Base-by-base conservation (phyloP, 64 coral and sea anemone genomes). In the Pocillopora verrucosa region DNA sequence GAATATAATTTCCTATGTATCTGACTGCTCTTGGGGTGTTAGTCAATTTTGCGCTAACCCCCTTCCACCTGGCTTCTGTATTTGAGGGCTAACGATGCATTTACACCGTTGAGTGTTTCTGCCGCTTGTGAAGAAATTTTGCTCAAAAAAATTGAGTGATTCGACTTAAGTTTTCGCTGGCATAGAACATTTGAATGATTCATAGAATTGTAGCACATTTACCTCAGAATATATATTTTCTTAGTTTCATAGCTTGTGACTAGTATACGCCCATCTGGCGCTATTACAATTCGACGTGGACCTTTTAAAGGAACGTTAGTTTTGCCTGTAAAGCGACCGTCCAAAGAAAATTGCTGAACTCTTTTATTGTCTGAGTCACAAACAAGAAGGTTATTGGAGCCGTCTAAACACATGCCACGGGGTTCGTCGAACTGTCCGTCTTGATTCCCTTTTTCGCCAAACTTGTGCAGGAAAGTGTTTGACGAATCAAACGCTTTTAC, bases 401-500 rank as follows among this genome's bases (percentile, higher is more conserved):
- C 41, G 41, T 3, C 41, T 51, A 51, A 51, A 51, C 41, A 51
- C 41, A 51, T 51, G 41, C 41, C 41, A 20, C 58, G 68, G 83
- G 36, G 72, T 19, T 16, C 65, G 64, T 22, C 17, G 22, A 86
- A 35, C 36, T 78, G 75, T 72, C 74, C 87, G 11, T 58, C 25
- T 35, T 25, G 63, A 79, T 75, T 79, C 87, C 51, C 75, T 45
- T 45, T 45, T 45, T 68, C 65, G 34, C 87, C 76, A 36, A 89
- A 89, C 36, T 89, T 89, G 59, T 89, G 36, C 60, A 89, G 19
- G 57, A 77, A 78, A 5, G 59, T 36, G 11, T 74, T 74, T 26
- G 61, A 77, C 25, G 59, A 62, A 79, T 89, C 59, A 89, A 89
- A 89, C 13, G 25, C 87, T 80, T 79, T 89, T 78, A 77, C 51